Evolutionary conservation across 1,140 invertebrate genomes (phyloP).

Genomic region (Trachymyrmex cornetzi): DNA sequence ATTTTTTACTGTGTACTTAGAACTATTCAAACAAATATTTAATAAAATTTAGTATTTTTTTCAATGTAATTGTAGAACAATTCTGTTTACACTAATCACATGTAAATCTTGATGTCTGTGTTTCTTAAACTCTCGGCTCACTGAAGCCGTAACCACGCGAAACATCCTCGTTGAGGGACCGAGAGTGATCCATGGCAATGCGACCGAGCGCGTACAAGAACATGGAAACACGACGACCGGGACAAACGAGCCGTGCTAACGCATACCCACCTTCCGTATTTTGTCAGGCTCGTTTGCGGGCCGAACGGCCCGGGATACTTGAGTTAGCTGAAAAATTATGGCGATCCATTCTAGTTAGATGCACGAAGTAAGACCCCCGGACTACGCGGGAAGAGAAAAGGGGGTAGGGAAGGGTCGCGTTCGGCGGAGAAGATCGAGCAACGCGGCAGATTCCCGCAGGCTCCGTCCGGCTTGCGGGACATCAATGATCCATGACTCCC

Average conservation of each 20-base stretch:
- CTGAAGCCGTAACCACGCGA: background rate
- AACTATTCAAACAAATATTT: background rate
- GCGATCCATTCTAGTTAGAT: conserved; percentile 86
- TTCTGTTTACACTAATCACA: background rate
- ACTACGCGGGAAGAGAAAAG: background rate
- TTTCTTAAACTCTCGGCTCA: background rate
- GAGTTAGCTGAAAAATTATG: conserved; percentile 82
- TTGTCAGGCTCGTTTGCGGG: conserved; percentile 83
- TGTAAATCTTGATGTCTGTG: background rate
- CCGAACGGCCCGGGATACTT: conserved; percentile 73
- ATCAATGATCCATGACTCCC: conserved; percentile 76
- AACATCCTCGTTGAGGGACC: conserved; percentile 3
- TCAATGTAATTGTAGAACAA: background rate
- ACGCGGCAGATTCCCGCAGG: conserved; percentile 72
- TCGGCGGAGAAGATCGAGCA: conserved; percentile 22
- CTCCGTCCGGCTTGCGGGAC: conserved; percentile 57
- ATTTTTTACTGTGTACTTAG: too few species aligned
- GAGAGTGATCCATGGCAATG: conserved; percentile 39
- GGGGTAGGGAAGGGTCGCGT: background rate
- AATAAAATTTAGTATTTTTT: too few species aligned
- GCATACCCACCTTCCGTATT: conserved; percentile 83
- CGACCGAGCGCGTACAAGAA: conserved; percentile 49
- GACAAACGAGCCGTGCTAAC: conserved; percentile 80
- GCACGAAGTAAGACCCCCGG: conserved; percentile 65
- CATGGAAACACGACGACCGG: conserved; percentile 74